These are phyloP conservation scores for Chironomus tentans DNA, from an alignment of 2,888 invertebrate genomes.

Conservation along the genomic window DNA sequence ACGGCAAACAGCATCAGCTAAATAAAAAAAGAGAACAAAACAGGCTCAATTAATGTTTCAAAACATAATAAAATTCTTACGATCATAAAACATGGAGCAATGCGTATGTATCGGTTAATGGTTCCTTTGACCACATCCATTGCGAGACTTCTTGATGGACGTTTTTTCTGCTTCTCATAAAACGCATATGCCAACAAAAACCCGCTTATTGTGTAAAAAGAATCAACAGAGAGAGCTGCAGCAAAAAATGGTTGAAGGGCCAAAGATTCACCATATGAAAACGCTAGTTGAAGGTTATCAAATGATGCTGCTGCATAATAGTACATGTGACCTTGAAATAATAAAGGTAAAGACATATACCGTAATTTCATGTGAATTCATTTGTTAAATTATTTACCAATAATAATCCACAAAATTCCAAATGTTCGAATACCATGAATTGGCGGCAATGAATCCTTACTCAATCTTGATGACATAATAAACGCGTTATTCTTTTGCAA, in stretches of 20 bases:
- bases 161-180: slow-evolving; percentile 29
- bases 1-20: slow-evolving; percentile 39
- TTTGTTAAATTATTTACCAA: slow-evolving; percentile 29
- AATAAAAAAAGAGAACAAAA: not conserved
- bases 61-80: not conserved
- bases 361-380: not conserved
- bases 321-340: slow-evolving; percentile 41
- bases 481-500: slow-evolving; percentile 28
- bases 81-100: slow-evolving; percentile 22
- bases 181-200: slow-evolving; percentile 29
- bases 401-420: slow-evolving; percentile 49
- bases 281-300: slow-evolving; percentile 39
- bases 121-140: slow-evolving; percentile 30
- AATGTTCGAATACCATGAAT: slow-evolving; percentile 33
- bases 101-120: slow-evolving; percentile 42
- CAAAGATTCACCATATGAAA: slow-evolving; percentile 37
- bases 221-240: slow-evolving; percentile 44
- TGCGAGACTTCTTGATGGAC: slow-evolving; percentile 27
- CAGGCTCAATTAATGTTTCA: not conserved
- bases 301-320: slow-evolving; percentile 40
- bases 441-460: slow-evolving; percentile 29
- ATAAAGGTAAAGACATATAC: not conserved
- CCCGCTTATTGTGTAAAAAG: slow-evolving; percentile 41
- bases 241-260: slow-evolving; percentile 41
- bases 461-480: slow-evolving; percentile 28